phyloP scores from a whole-genome alignment of 2,888 invertebrate genomes.

The Chrysolina haemoptera region DNA sequence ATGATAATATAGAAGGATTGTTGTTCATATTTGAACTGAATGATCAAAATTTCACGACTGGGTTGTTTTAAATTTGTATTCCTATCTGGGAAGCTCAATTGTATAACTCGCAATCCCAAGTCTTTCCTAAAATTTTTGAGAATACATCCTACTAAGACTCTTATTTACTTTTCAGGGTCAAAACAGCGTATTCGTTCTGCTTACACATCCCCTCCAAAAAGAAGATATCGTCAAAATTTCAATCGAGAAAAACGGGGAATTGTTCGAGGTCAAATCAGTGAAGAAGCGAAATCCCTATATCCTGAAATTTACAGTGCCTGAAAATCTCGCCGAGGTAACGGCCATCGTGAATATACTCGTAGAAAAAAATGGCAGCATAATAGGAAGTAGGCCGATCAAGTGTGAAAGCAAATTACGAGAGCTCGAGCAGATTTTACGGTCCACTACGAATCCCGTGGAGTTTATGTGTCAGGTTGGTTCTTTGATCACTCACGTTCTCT shows the following conservation, averaged over 20 bases:
- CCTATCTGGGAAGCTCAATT: too few relatives aligned
- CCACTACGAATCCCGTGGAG: conserved; percentile 86
- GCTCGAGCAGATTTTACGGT: conserved; percentile 84
- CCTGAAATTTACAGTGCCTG: conserved; percentile 87
- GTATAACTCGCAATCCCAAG: too few relatives aligned
- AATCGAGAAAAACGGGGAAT: conserved; percentile 86
- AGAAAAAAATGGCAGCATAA: conserved; percentile 84
- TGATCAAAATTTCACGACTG: too few relatives aligned
- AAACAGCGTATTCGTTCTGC: conserved; percentile 84
- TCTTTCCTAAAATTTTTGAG: too few relatives aligned
- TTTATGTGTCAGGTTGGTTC: conserved; percentile 86
- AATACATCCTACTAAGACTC: too few relatives aligned
- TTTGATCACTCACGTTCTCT: conserved; percentile 4
- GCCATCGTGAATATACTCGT: conserved; percentile 87
- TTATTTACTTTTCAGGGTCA: conserved; percentile 76
- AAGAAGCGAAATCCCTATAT: conserved; percentile 89
- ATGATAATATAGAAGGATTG: too few relatives aligned
- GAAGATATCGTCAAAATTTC: conserved; percentile 85
- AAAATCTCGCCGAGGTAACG: conserved; percentile 85
- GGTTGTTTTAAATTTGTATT: too few relatives aligned
- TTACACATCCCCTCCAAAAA: conserved; percentile 83
- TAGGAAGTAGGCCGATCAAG: conserved; percentile 88
- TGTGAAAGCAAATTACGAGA: conserved; percentile 89
- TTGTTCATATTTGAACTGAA: too few relatives aligned
- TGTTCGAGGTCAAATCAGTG: conserved; percentile 79